Evolutionary conservation across 2,113 vertebrate genomes (phyloP).

Genomic region (Oreochromis tanganicae): DNA sequence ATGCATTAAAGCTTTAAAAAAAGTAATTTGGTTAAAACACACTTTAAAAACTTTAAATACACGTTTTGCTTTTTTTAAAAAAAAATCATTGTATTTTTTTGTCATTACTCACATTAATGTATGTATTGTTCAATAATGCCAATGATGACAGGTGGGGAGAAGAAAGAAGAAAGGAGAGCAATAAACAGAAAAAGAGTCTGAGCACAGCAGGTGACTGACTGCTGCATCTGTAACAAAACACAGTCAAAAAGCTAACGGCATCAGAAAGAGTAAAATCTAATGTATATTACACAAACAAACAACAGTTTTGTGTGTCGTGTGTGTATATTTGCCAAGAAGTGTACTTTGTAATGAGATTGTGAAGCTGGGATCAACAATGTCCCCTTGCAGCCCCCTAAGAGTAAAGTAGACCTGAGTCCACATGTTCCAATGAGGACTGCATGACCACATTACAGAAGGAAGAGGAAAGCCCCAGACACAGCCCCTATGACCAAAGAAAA

Average conservation of each 20-base stretch:
- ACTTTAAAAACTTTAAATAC: neutral
- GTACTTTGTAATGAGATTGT: too few species aligned
- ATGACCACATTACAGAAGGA: neutral
- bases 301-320: neutral
- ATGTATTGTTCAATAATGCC: neutral
- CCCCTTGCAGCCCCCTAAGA: neutral
- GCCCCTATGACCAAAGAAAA: neutral
- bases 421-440: neutral
- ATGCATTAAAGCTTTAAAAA: neutral
- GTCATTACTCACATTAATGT: neutral
- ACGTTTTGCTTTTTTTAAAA: fast-evolving
- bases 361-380: neutral
- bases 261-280: neutral
- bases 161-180: neutral
- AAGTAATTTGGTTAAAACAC: neutral
- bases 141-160: fast-evolving
- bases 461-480: neutral
- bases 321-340: neutral
- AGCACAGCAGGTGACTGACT: too few species aligned
- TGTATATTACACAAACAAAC: neutral
- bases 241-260: neutral
- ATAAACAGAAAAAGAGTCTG: neutral
- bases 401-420: neutral
- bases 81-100: fast-evolving
- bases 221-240: too few species aligned